A percentile compares a stretch with the other conserved stretches of the same genome.
phyloP scores from a whole-genome alignment of 2,797 vertebrate genomes.

The Miichthys miiuy region DNA sequence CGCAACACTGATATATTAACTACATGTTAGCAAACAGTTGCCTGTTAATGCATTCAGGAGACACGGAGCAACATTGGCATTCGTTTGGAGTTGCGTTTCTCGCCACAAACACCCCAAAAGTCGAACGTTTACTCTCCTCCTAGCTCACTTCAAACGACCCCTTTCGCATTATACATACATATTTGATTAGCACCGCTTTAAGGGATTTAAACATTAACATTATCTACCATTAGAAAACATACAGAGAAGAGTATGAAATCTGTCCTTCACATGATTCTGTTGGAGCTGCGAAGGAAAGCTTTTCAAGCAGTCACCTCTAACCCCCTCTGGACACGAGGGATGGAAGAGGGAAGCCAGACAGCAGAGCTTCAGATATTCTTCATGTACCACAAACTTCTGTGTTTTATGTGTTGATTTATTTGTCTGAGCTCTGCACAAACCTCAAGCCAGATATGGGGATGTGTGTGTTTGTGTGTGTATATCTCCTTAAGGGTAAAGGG shows the following conservation, averaged over 20 bases:
- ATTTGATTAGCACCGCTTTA: neutral
- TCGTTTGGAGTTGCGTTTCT: neutral
- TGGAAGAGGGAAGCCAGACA: constrained; percentile 9
- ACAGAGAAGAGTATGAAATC: neutral
- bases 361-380: constrained; percentile 5
- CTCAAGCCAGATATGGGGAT: constrained; percentile 8
- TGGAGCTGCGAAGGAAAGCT: neutral
- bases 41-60: neutral
- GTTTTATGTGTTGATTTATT: constrained; percentile 25
- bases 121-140: neutral
- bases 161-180: neutral
- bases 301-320: constrained; percentile 9
- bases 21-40: neutral
- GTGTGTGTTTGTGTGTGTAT: constrained; percentile 9
- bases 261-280: neutral
- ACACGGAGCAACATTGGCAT: neutral
- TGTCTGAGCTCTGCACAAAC: constrained; percentile 15
- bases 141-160: neutral
- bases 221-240: neutral
- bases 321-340: neutral
- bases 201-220: neutral
- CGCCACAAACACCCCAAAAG: neutral
- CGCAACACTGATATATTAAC: neutral
- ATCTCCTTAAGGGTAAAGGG: constrained; percentile 40
- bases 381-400: neutral